Conservation (phyloP, 1,140 invertebrate genomes). For the Dreissena rostriformis region DNA sequence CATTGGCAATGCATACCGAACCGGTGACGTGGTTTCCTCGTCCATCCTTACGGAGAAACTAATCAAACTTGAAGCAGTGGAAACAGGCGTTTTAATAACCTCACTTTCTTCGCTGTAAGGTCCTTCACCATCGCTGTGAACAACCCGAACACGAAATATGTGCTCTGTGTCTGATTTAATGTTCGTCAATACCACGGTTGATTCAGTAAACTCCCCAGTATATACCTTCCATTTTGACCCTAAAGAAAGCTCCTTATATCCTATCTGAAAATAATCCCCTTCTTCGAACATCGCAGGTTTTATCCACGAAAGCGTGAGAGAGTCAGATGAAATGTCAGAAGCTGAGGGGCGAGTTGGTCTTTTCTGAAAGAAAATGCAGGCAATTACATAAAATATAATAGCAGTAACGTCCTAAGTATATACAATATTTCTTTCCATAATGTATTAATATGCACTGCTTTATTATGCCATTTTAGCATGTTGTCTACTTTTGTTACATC, state of each 20-base stretch:
- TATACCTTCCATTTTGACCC: not conserved
- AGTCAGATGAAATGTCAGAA: not conserved
- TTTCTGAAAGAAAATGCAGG: too few relatives aligned
- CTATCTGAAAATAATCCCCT: not conserved
- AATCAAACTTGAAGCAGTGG: not conserved
- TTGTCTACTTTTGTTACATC: not conserved
- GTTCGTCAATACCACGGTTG: not conserved
- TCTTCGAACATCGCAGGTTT: not conserved
- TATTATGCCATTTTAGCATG: not conserved
- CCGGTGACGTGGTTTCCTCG: not conserved
- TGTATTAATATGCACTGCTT: not conserved
- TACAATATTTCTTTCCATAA: not conserved
- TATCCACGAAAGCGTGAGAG: not conserved
- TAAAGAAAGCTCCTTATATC: not conserved
- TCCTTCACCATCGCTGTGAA: not conserved
- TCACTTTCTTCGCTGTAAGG: conserved; percentile 12
- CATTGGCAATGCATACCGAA: conserved; percentile 2
- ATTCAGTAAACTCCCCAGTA: not conserved
- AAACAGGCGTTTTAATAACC: not conserved
- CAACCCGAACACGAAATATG: conserved; percentile 2
- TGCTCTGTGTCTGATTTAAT: not conserved
- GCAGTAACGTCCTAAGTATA: not conserved
- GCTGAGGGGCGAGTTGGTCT: not conserved
- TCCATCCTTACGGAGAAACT: not conserved
- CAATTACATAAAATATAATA: too few relatives aligned